Base-by-base conservation (phyloP, 2,113 vertebrate genomes). In the Nesoenas mayeri region DNA sequence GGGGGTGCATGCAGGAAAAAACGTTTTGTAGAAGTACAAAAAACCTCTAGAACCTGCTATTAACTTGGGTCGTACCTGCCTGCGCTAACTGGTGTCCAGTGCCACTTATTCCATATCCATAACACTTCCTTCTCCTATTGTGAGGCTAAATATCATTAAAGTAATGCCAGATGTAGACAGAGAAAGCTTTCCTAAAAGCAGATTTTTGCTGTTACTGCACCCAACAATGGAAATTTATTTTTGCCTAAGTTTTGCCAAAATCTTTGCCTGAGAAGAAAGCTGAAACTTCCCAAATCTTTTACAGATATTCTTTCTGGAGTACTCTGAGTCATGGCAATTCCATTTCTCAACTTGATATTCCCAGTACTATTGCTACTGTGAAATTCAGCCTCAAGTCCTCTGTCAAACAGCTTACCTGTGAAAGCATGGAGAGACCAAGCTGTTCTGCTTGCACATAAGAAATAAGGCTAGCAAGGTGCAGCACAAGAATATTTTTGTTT, bases 31-130 rank as follows among this genome's bases (percentile, higher is more conserved):
- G 22, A 7, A 1, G n/a, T 48, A 19, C 14, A 48, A 24, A 48
- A 50, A 24, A 28, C 18, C 9, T n/a, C 34, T 66, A 10, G 50
- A 29, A 48, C 34, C 34, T 24, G 31, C 31, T 42, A 1, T 12
- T 34, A 25, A 50, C 36, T 19, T 34, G 57, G 56, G 8, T 16
- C 1, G 0, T 36, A 44, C 80, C 72, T 2, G 3, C 51, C 42
- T 24, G 19, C 1, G 8, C 42, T 29, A 19, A 15, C 25, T 15
- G 6, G 15, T 42, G 15, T 42, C 42, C 42, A 42, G 42, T 22
- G 42, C 42, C 15, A 5, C 11, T 40, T 2, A 2, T 66, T 48
- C 42, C 24, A 5, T 13, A 7, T 9, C 42, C 3, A 0, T 58
- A 56, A n/a, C 24, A 5, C 36, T 31, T 19, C 62, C 24, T 42